Evolutionary conservation across 2,888 invertebrate species (phyloP), one percentile per base, ranked within the genome.

Genomic region (Ochropleura leucogaster): DNA sequence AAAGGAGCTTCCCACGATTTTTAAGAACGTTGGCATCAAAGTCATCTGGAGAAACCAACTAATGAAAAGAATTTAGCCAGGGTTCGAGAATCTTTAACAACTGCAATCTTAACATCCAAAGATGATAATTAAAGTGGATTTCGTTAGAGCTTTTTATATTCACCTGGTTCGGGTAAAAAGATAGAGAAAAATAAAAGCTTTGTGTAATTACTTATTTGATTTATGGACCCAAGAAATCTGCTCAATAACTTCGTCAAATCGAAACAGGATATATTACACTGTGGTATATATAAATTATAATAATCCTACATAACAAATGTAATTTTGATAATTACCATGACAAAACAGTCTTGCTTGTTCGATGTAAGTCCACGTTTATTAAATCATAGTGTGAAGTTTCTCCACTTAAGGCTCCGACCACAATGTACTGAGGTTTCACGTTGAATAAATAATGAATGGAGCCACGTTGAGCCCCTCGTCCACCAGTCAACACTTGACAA

Each of bases 371-470:
- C 51, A 72, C 75, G 85, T 74, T 88, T 88, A 91, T 90, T 90
- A 89, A 92, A 91, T 90, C 90, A 87, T 88, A 89, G 90, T 90
- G 90, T 89, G 88, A 90, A 93, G 90, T 91, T 91, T 86, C 87
- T 81, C 84, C 80, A 81, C 88, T 86, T 90, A 90, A 86, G 88
- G 87, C 86, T 85, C 88, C 88, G 88, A 86, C 90, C 90, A 87
- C 91, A 89, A 88, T 89, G 87, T 87, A 88, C 89, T 87, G 89
- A 87, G 90, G 90, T 92, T 92, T 90, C 90, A 89, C 84, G 73
- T 86, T 93, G 92, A 93, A 93, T 94, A 93, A 92, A 89, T 93
- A 91, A 93, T 90, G 88, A 90, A 88, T 74, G 83, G 79, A 86
- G 84, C 82, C 84, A 84, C 85, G 84, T 87, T 88, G 83, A 87